Conservation (phyloP, 1,140 invertebrate species). For the Thaumetopoea pityocampa region DNA sequence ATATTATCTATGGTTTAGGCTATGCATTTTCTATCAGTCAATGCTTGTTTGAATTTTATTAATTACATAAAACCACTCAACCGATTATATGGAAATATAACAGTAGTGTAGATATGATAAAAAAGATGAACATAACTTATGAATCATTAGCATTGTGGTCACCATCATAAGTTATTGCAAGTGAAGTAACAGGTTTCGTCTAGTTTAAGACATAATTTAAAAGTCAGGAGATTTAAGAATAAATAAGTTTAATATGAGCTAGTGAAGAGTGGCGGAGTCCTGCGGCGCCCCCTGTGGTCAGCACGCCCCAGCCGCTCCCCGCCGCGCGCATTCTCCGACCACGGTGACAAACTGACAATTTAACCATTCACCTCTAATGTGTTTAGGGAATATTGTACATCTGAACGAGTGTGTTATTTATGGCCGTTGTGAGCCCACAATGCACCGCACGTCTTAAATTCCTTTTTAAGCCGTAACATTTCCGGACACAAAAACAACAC, state of each 20-base stretch:
- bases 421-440: constrained; percentile 55
- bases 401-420: constrained; percentile 66
- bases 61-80: too few relatives aligned
- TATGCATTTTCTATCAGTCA: too few relatives aligned
- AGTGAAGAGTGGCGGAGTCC: constrained; percentile 35
- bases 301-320: constrained; percentile 29
- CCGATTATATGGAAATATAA: too few relatives aligned
- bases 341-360: constrained; percentile 69
- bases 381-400: constrained; percentile 63
- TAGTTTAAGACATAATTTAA: constrained; percentile 8
- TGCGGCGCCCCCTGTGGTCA: constrained; percentile 34
- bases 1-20: too few relatives aligned
- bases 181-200: too few relatives aligned
- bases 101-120: too few relatives aligned
- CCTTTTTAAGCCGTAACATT: constrained; percentile 59
- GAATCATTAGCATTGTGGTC: too few relatives aligned
- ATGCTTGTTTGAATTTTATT: too few relatives aligned
- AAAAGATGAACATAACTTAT: too few relatives aligned
- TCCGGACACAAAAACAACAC: constrained; percentile 41
- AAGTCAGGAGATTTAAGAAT: constrained; percentile 12
- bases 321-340: constrained; percentile 40
- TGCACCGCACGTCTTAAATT: constrained; percentile 32
- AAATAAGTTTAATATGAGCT: constrained; percentile 25
- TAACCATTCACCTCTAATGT: constrained; percentile 66
- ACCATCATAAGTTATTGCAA: too few relatives aligned